phyloP scores from a whole-genome alignment of 2,888 invertebrate species.

The Sarcophaga subvicina region DNA sequence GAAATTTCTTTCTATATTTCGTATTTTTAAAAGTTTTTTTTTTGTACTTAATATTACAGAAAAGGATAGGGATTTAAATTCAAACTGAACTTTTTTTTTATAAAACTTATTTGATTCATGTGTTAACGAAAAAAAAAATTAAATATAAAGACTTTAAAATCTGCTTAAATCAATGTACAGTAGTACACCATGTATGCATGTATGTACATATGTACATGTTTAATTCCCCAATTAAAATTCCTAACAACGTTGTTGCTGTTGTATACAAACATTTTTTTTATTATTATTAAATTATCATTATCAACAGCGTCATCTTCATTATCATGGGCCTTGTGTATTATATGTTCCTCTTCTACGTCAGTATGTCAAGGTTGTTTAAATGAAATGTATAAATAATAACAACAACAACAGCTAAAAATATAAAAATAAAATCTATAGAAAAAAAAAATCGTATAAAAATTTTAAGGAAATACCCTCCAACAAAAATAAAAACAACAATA shows the following conservation, averaged over 20 bases:
- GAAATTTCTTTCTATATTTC: too few species aligned
- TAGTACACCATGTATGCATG: too few species aligned
- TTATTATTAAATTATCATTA: constrained; percentile 38
- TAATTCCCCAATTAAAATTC: not conserved
- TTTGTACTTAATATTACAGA: too few species aligned
- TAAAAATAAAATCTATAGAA: constrained; percentile 60
- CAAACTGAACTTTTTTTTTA: too few species aligned
- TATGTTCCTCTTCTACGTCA: constrained; percentile 61
- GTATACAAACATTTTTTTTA: constrained; percentile 10
- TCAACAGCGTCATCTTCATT: constrained; percentile 58
- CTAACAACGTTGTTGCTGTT: not conserved
- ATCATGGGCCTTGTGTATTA: constrained; percentile 54
- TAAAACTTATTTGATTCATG: too few species aligned
- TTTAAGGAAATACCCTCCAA: constrained; percentile 68
- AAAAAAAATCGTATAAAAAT: constrained; percentile 52
- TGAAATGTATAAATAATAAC: constrained; percentile 56
- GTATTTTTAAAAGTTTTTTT: too few species aligned
- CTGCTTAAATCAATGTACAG: too few species aligned
- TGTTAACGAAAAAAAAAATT: too few species aligned
- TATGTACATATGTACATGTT: not conserved
- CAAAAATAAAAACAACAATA: constrained; percentile 41
- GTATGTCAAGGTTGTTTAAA: constrained; percentile 68
- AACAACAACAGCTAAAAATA: constrained; percentile 41
- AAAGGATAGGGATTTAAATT: too few species aligned
- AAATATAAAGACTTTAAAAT: too few species aligned